Percentiles rank a stretch among this genome's conserved stretches.
These are phyloP conservation scores for Scopus umbretta DNA, from an alignment of 2,113 vertebrate species.

Conservation along the genomic window DNA sequence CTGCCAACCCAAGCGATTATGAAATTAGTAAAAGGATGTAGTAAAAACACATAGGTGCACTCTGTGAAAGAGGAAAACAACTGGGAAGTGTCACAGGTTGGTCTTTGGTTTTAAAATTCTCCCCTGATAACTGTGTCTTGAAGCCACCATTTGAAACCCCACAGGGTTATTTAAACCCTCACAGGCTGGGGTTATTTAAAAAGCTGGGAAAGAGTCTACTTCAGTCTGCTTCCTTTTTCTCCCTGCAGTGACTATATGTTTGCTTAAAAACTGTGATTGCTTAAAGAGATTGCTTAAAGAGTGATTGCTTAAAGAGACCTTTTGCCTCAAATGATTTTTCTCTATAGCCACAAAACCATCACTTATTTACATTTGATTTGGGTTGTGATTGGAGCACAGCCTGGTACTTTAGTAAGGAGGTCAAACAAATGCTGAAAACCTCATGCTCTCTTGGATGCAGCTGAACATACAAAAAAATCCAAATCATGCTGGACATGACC, in stretches of 20 bases:
- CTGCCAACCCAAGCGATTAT: background rate
- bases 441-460: background rate
- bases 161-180: too few relatives aligned
- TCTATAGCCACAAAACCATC: background rate
- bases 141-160: background rate
- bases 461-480: background rate
- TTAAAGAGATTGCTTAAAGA: background rate
- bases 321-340: conserved; percentile 4
- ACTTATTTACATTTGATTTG: background rate
- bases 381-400: background rate
- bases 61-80: background rate
- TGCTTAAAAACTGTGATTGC: background rate
- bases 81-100: background rate
- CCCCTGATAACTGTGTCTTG: background rate
- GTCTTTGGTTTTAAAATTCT: background rate
- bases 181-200: background rate
- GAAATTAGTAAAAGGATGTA: background rate
- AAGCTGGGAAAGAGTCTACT: background rate
- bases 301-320: conserved; percentile 7
- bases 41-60: background rate
- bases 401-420: background rate
- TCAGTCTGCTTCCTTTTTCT: background rate
- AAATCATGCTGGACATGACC: background rate
- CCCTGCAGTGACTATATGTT: background rate
- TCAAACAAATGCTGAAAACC: background rate